These are phyloP conservation scores for Melipona quadrifasciata DNA, from an alignment of 1,140 invertebrate species.

Conservation along the genomic window DNA sequence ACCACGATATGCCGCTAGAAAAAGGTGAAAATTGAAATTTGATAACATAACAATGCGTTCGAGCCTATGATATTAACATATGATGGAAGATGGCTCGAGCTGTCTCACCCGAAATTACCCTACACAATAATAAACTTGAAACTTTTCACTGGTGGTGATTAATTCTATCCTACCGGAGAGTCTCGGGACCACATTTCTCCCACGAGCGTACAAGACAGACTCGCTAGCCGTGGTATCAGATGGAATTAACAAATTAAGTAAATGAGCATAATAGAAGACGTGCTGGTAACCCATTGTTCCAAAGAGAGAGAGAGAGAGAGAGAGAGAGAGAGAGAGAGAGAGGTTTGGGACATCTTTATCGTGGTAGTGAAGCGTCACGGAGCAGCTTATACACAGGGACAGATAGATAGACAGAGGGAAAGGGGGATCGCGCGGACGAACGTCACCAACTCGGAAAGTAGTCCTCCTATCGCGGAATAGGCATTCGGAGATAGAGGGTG, in stretches of 20 bases:
- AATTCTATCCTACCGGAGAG: neutral
- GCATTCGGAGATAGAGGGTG: constrained; percentile 48
- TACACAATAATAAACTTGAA: neutral
- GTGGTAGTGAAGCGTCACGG: neutral
- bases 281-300: neutral
- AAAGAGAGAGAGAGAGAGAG: too few relatives aligned
- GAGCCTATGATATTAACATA: too few relatives aligned
- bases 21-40: too few relatives aligned
- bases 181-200: too few relatives aligned
- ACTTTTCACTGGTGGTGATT: neutral
- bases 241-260: constrained; percentile 21
- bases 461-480: constrained; percentile 48
- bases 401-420: constrained; percentile 8
- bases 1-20: too few relatives aligned
- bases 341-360: constrained; percentile 8
- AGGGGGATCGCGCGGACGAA: neutral
- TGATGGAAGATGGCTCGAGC: too few relatives aligned
- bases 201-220: neutral
- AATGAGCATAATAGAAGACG: neutral
- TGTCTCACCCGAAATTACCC: too few relatives aligned
- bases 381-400: neutral
- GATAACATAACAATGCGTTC: too few relatives aligned
- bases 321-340: too few relatives aligned
- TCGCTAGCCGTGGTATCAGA: neutral
- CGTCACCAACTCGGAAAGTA: constrained; percentile 38